Base-by-base conservation (phyloP, 2,888 invertebrate genomes). In the Epicampocera succincta region DNA sequence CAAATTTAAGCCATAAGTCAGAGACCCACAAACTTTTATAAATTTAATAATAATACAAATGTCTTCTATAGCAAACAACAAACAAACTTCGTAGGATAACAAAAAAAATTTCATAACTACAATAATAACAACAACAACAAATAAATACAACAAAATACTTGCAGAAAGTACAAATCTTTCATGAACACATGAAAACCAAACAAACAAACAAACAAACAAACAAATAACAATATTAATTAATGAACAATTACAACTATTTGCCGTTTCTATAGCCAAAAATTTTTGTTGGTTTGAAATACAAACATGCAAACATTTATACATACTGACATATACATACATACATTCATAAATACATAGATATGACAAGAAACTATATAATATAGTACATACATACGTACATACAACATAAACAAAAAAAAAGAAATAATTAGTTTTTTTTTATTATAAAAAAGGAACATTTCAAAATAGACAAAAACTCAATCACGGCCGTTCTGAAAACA, bases 161-260 rank as follows among this genome's bases (percentile, higher is more conserved):
- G 87, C 87, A 87, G 85, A 85, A 88, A 88, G 90, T 90, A 89
- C 89, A 90, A 89, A 89, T 89, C 86, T 86, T 86, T 85, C 85
- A 76, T 76, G 50, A 78, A 61, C 61, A 69, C 54, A 44, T 66
- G 74, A 33, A 60, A 54, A 65, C 78, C 6, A 54, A 60, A 71
- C 15, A n/a, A 25, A 60, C 19, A 19, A 46, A 33, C 44, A 46
- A 61, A 25, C 29, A 63, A 63, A 72, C 8, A 60, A 68, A 60
- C 13, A 17, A 42, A 71, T 15, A 50, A 61, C 60, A 61, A 80
- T 75, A 80, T 80, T 79, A 72, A 80, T 17, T 15, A 74, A 68
- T 21, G 21, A 68, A 48, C 38, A 73, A 63, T 29, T 54, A 78
- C 44, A 48, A 71, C 63, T 33, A 40, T 74, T 71, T 33, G 52